A percentile compares a stretch with the other conserved stretches of the same genome.
These are phyloP conservation scores for Schlechtendalia chinensis DNA, from an alignment of 1,140 invertebrate genomes.

Conservation along the genomic window DNA sequence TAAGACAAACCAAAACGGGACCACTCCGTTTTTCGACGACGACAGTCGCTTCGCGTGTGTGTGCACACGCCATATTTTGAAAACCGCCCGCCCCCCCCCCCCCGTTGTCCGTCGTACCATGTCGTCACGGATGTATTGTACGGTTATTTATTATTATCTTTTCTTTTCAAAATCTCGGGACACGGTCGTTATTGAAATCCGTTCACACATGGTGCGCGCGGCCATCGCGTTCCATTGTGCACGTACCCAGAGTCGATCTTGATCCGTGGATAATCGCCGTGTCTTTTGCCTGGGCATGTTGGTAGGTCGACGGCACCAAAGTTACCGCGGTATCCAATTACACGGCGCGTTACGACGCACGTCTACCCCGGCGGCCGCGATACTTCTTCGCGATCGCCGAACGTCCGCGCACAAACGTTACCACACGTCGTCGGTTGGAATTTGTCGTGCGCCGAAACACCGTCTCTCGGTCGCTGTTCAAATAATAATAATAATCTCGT, in stretches of 20 bases:
- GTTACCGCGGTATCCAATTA: slow-evolving; percentile 46
- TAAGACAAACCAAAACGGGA: no score
- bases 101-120: no score
- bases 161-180: background rate
- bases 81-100: no score
- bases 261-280: slow-evolving; percentile 39
- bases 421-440: background rate
- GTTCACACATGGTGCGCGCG: background rate
- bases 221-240: slow-evolving; percentile 9
- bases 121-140: no score
- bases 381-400: no score
- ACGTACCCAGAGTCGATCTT: slow-evolving; percentile 29
- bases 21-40: no score
- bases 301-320: slow-evolving; percentile 48
- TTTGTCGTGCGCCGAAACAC: background rate
- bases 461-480: background rate
- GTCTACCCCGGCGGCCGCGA: no score
- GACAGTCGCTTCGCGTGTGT: no score
- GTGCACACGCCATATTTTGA: no score
- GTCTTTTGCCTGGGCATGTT: slow-evolving; percentile 31
- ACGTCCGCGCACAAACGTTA: no score
- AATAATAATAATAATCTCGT: background rate
- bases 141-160: no score
- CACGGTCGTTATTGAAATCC: slow-evolving; percentile 24
- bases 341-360: slow-evolving; percentile 24